These are phyloP conservation scores for Hypomesus transpacificus DNA, from an alignment of 2,113 vertebrate genomes.

Conservation along the genomic window DNA sequence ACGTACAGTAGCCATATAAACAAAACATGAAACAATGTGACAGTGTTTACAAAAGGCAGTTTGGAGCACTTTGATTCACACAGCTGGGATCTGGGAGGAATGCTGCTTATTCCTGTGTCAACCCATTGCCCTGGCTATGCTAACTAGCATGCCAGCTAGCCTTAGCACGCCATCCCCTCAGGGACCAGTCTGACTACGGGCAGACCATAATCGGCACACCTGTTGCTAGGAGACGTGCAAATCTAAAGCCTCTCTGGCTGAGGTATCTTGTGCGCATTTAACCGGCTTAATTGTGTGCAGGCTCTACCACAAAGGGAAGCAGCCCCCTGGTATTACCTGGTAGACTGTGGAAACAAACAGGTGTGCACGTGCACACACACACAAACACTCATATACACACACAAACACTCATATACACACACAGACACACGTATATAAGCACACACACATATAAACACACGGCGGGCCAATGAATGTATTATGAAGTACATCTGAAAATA, in stretches of 20 bases:
- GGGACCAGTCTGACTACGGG: conserved; percentile 49
- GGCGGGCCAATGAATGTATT: not conserved
- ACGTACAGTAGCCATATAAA: conserved; percentile 53
- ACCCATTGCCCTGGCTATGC: not conserved
- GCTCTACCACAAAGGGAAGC: conserved; percentile 65
- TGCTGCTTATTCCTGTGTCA: conserved; percentile 36
- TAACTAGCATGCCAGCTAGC: not conserved
- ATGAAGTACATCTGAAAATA: not conserved
- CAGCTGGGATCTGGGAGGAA: conserved; percentile 40
- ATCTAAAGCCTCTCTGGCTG: conserved; percentile 77
- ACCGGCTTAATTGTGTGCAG: conserved; percentile 79
- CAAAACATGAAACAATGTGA: conserved; percentile 40
- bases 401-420: not conserved
- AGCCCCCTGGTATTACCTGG: conserved; percentile 54
- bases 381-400: not conserved
- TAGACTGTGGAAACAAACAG: conserved; percentile 25
- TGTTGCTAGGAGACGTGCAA: conserved; percentile 83
- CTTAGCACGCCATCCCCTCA: conserved; percentile 39
- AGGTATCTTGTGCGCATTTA: conserved; percentile 76
- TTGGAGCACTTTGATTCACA: conserved; percentile 54
- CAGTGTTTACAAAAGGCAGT: conserved; percentile 53
- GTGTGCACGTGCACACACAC: not conserved
- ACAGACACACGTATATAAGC: not conserved
- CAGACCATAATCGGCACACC: conserved; percentile 72
- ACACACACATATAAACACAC: not conserved